Base-by-base conservation (phyloP, 2,888 invertebrate species). In the Oxytorus armatus region DNA sequence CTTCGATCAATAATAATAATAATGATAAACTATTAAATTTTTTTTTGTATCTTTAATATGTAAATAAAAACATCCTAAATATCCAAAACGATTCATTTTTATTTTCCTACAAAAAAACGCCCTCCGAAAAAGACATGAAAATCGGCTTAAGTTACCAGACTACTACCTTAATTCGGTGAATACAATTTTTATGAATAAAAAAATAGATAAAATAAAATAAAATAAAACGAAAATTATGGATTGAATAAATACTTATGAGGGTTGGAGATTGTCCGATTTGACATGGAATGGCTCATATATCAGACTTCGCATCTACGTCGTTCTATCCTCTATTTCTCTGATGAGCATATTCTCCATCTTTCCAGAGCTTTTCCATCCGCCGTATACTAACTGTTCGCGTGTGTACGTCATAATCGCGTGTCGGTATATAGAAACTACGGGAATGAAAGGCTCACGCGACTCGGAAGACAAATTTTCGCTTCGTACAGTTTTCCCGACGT, bases 401-500 rank as follows among this genome's bases (percentile, higher is more conserved):
- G 39, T 39, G 39, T 10, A 39, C 11, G 11, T 39, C 39, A 39
- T 39, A 39, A 1, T 39, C 39, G 39, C 10, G 4, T 47, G 3
- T 47, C 0, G 0, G 42, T 3, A 42, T 11, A 2, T 42, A 11
- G 10, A 47, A 47, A 47, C 47, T 16, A 16, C 7, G 16, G 16
- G 16, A 47, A 47, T 3, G 47, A 47, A 18, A 18, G 16, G 18
- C 16, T 47, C 47, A 4, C 0, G n/a, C n/a, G 5, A 10, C 47
- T 47, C 3, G 18, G 7, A 16, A 47, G 7, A 47, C 18, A 5
- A 47, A 47, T 18, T 18, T 47, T 1, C n/a, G 3, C 2, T 11
- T 16, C 29, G 14, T 55, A 49, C 63, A 70, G 65, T 76, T 65
- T 55, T n/a, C n/a, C n/a, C n/a, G n/a, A n/a, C n/a, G n/a, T n/a